Conservation (phyloP, 1,140 invertebrate species). For the Zaprionus tsacasi region DNA sequence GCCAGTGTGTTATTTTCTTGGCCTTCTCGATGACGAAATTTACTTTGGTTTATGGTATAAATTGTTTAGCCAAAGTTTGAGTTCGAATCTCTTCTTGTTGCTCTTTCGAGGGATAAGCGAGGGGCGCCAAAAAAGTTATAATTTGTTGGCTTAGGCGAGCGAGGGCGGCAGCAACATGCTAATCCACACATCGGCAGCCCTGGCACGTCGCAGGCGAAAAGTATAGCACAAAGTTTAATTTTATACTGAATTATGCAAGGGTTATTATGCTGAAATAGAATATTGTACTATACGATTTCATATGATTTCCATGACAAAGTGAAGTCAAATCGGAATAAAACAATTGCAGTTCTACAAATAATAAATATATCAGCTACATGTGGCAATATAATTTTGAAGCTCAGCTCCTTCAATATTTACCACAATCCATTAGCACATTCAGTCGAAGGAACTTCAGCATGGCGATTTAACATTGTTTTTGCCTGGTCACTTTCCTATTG, state of each 20-base stretch:
- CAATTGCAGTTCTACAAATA: neutral
- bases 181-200: conserved; percentile 26
- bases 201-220: conserved; percentile 27
- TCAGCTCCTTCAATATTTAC: neutral
- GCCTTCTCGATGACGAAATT: conserved; percentile 52
- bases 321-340: conserved; percentile 39
- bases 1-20: too few relatives aligned
- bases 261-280: neutral
- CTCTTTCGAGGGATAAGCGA: conserved; percentile 36
- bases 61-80: conserved; percentile 42
- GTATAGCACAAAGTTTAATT: too few relatives aligned
- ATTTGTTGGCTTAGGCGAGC: conserved; percentile 31
- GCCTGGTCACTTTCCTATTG: conserved; percentile 48
- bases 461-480: conserved; percentile 44
- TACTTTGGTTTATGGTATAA: conserved; percentile 50
- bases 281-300: too few relatives aligned
- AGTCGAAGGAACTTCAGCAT: neutral
- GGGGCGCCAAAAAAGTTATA: conserved; percentile 7
- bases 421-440: conserved; percentile 50
- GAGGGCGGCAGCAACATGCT: neutral
- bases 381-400: neutral
- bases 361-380: neutral
- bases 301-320: neutral
- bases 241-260: conserved; percentile 1
- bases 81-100: conserved; percentile 22